These are phyloP conservation scores for Drosophila monieri DNA, from an alignment of 2,888 invertebrate genomes.

Conservation along the genomic window DNA sequence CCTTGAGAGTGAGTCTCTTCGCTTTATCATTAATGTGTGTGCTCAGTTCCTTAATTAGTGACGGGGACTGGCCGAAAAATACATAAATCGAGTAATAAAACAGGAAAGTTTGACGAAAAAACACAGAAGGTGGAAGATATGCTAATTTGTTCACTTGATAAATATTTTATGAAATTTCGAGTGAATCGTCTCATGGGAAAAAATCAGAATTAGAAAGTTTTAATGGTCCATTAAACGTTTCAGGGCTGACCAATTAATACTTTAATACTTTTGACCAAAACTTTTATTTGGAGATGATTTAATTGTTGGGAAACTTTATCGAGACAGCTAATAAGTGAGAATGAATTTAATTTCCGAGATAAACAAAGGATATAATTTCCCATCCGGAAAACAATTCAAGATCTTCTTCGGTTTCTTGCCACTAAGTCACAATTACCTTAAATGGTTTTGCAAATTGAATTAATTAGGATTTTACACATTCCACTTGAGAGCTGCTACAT, in stretches of 20 bases:
- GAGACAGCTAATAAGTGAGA: neutral
- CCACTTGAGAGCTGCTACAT: slow-evolving; percentile 14
- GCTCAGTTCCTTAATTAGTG: slow-evolving; percentile 49
- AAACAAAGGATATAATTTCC: neutral
- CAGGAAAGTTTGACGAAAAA: slow-evolving; percentile 1
- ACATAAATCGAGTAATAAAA: slow-evolving; percentile 35
- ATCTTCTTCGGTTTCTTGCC: neutral
- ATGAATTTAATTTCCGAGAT: neutral
- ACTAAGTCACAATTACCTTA: slow-evolving; percentile 11
- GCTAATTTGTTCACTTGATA: slow-evolving; percentile 39
- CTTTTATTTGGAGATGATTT: neutral
- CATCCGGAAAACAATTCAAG: neutral
- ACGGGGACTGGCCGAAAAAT: slow-evolving; percentile 16
- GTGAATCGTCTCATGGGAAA: slow-evolving; percentile 1
- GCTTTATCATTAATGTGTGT: slow-evolving; percentile 44
- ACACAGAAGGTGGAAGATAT: slow-evolving; percentile 29
- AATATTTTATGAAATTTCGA: slow-evolving; percentile 26
- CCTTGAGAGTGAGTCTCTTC: slow-evolving; percentile 28
- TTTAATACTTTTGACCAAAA: slow-evolving; percentile 7
- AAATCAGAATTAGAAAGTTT: slow-evolving; percentile 21
- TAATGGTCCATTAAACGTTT: slow-evolving; percentile 23
- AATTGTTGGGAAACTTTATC: neutral
- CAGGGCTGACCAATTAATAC: slow-evolving; percentile 5
- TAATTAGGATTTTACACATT: slow-evolving; percentile 35
- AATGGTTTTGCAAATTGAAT: slow-evolving; percentile 34